Evolutionary conservation across 1,140 invertebrate species (phyloP), one percentile per base, ranked within the genome.

Genomic region (Drosophila truncata): DNA sequence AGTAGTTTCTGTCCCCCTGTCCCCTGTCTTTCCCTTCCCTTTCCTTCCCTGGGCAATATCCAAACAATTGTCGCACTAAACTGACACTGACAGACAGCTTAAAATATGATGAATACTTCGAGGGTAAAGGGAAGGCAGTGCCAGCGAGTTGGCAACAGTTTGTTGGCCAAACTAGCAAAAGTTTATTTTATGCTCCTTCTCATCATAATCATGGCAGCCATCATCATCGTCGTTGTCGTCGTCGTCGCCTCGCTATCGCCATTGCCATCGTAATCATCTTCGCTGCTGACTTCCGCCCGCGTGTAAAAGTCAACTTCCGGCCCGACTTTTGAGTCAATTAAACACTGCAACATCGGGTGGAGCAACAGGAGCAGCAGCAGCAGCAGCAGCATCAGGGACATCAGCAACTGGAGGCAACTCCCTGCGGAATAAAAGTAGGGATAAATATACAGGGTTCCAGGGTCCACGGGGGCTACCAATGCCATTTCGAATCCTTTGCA

Each of bases 11-110:
- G 18, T 7, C 29, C 37, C n/a, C 1, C 10, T 9, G 7, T n/a
- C 16, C 39, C 7, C 16, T 8, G 4, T n/a, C 20, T 11, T 11
- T 2, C 44, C 37, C 16, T 18, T 1, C 7, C n/a, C n/a, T 9
- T 9, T 16, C 23, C 18, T 16, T 25, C 61, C 60, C 61, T 52
- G 35, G 62, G 63, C 61, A 52, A 82, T 69, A 83, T 83, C 74
- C 76, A 79, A 83, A 83, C 80, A 82, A 83, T 82, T 82, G 75
- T 79, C 80, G 80, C 80, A 82, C 79, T 66, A 72, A 81, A 78
- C 80, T 81, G 67, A 78, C 73, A 78, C 75, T 79, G 52, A 78
- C 58, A 70, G 65, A 67, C 74, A 77, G 72, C 73, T 70, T 82
- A 67, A 78, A 66, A 78, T 78, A 78, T 82, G 80, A 82, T 73